Base-by-base conservation (phyloP, 2,113 vertebrate species). In the Hepsetus odoe region DNA sequence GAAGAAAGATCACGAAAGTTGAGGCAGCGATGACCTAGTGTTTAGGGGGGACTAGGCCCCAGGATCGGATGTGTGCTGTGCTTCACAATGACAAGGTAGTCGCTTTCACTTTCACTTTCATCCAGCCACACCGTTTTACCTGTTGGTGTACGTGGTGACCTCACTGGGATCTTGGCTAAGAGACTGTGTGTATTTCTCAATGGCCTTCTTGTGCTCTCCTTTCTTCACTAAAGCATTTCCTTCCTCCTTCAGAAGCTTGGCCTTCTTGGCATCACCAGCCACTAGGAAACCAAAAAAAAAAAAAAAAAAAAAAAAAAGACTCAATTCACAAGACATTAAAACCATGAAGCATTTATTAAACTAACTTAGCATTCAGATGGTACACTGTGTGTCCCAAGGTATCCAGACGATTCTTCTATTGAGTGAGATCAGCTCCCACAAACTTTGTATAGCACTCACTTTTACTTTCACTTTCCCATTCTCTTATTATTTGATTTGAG, bases 171-270 rank as follows among this genome's bases (percentile, higher is more conserved):
- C 92, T 73, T 91, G 91, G 67, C 92, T 91, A 71, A 98, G 89
- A 82, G 96, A 98, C 86, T 96, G 94, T 13, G 82, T 96, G 92
- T 98, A 98, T 83, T 97, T 98, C 76, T 97, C 95, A 20, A 94
- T 84, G 42, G 95, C 97, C 88, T 91, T 94, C 85, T 93, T 94
- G 86, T 95, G 91, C 78, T 95, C 93, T 79, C 94, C 94, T 77
- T 95, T 97, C 92, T 96, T 96, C 83, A 98, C 96, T 84, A 96
- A 89, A 64, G 91, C 90, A 82, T 98, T 98, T 79, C 97, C 96
- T 91, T 96, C 95, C 73, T 97, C 94, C 81, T 97, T 98, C 82
- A 98, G 90, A 46, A 64, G 16, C 79, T 71, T 93, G 71, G 90
- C 95, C 89, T 85, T 94, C 86, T 94, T 94, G 0, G 51, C 75